These are phyloP conservation scores for Acrobasis suavella DNA, from an alignment of 2,888 invertebrate genomes.

Conservation along the genomic window DNA sequence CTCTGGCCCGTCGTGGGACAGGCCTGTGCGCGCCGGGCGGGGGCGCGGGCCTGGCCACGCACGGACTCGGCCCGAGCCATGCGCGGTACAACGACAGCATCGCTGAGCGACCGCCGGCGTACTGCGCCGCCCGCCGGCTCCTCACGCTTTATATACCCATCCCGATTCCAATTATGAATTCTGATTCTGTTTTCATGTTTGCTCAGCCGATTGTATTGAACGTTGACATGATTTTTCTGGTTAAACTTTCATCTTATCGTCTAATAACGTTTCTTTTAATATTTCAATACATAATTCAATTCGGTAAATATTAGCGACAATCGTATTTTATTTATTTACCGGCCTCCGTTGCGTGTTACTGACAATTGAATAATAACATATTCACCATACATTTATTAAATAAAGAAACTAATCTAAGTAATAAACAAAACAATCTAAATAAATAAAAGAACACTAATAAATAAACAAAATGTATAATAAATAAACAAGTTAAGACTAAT, in stretches of 20 bases:
- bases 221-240: conserved; percentile 5
- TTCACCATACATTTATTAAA: too few relatives aligned
- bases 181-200: conserved; percentile 18
- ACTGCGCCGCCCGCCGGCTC: conserved; percentile 43
- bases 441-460: too few relatives aligned
- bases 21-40: conserved; percentile 77
- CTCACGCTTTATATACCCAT: conserved; percentile 47
- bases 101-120: conserved; percentile 41
- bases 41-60: conserved; percentile 71
- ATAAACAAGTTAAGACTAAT: too few relatives aligned
- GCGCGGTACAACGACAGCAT: conserved; percentile 80
- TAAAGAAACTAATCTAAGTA: too few relatives aligned
- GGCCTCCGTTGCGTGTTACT: neutral
- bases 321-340: neutral
- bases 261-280: neutral
- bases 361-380: neutral
- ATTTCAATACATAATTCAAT: neutral
- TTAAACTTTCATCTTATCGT: neutral
- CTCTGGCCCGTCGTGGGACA: conserved; percentile 63
- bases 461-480: too few relatives aligned
- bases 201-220: conserved; percentile 19
- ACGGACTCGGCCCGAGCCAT: conserved; percentile 76
- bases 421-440: too few relatives aligned
- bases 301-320: neutral
- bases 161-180: conserved; percentile 22